Percentiles rank a stretch among this genome's conserved stretches.
These are phyloP conservation scores for Psilopsiagon aymara DNA, from an alignment of 2,113 vertebrate species.

Conservation along the genomic window DNA sequence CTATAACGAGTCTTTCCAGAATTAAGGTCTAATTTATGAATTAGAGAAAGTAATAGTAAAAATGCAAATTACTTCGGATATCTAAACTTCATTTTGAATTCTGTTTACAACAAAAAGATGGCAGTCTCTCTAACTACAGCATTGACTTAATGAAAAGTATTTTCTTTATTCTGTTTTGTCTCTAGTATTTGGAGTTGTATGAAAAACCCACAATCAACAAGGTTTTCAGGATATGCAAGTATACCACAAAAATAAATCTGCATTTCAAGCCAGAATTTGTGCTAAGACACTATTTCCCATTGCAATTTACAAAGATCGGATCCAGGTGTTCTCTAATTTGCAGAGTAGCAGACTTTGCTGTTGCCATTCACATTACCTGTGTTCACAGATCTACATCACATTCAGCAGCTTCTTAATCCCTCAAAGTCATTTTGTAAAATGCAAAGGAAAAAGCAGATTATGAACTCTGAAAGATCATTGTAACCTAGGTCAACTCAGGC, in stretches of 20 bases:
- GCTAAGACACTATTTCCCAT: background rate
- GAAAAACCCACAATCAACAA: background rate
- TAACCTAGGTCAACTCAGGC: background rate
- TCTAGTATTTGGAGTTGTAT: background rate
- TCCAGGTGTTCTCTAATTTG: constrained; percentile 20
- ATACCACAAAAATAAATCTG: background rate
- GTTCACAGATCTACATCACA: background rate
- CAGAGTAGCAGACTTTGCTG: background rate
- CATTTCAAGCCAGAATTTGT: background rate
- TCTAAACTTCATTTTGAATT: background rate
- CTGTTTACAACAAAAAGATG: background rate
- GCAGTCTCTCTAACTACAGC: background rate
- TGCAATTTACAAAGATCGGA: background rate
- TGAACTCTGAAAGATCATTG: background rate
- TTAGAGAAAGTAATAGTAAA: background rate
- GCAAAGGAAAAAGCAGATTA: constrained; percentile 6
- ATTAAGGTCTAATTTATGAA: background rate
- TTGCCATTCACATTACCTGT: background rate
- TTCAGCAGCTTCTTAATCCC: constrained; percentile 9
- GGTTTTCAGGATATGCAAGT: background rate
- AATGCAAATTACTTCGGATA: background rate
- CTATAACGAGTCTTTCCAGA: background rate
- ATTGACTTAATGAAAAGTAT: background rate
- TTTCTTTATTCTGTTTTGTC: background rate
- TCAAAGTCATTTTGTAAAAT: background rate